Evolutionary conservation across 2,888 invertebrate genomes (phyloP).

Genomic region (Listrodromus nycthemerus): DNA sequence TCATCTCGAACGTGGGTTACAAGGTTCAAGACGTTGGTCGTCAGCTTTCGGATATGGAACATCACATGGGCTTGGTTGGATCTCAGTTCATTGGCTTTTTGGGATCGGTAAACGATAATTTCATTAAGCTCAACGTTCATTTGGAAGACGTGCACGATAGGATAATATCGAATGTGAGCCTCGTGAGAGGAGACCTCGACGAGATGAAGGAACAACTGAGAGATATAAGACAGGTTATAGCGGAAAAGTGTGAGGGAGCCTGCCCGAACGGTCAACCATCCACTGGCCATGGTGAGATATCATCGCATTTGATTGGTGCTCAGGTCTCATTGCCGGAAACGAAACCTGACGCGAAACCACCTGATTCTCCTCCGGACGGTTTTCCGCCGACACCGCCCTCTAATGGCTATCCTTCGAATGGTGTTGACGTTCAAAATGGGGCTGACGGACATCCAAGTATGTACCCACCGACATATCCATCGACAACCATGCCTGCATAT

Average conservation of each 20-base stretch:
- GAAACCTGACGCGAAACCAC: background rate
- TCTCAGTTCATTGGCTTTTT: background rate
- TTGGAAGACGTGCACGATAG: conserved; percentile 21
- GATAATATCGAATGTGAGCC: conserved; percentile 29
- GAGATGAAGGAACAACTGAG: conserved; percentile 41
- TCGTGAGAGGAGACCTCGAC: conserved; percentile 6
- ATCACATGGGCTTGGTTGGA: background rate
- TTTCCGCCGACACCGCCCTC: conserved; percentile 2
- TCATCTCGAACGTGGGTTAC: background rate
- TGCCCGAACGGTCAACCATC: background rate
- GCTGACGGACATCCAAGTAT: background rate
- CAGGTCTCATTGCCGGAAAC: background rate
- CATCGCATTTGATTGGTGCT: background rate
- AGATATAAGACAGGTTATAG: conserved; percentile 27
- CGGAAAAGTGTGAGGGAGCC: conserved; percentile 19
- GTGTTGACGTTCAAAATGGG: background rate
- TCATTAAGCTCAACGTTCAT: background rate
- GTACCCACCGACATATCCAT: background rate
- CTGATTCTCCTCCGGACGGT: conserved; percentile 14
- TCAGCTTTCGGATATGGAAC: background rate
- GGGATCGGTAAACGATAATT: conserved; percentile 1
- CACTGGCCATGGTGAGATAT: background rate
- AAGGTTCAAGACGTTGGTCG: conserved; percentile 11
- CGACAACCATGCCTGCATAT: background rate
- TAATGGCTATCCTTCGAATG: conserved; percentile 11